Conservation (phyloP, 2,797 vertebrate genomes). For the Pangasius djambal region DNA sequence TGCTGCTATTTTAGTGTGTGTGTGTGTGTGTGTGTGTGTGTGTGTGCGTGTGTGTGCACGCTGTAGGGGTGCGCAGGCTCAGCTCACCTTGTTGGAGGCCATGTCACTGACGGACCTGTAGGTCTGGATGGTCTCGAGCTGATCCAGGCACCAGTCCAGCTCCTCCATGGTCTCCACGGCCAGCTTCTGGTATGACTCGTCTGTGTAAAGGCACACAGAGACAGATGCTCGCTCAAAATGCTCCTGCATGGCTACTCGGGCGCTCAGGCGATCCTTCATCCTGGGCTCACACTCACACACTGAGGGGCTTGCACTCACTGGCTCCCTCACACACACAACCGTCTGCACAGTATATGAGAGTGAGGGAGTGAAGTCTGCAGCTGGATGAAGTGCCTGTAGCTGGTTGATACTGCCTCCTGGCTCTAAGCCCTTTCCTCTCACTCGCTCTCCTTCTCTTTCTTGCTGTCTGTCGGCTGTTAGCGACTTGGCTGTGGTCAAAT, state of each 20-base stretch:
- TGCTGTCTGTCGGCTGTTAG: conserved; percentile 31
- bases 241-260: conserved; percentile 65
- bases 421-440: conserved; percentile 42
- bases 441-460: conserved; percentile 32
- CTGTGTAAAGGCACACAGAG: conserved; percentile 86
- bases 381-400: conserved; percentile 40
- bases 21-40: neutral
- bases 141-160: conserved; percentile 97
- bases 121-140: conserved; percentile 97
- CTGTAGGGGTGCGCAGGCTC: conserved; percentile 23
- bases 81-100: conserved; percentile 96
- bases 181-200: conserved; percentile 96
- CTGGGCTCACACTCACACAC: conserved; percentile 63
- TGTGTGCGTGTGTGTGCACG: neutral
- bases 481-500: conserved; percentile 38
- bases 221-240: conserved; percentile 82
- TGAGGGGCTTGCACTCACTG: conserved; percentile 40
- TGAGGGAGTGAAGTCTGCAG: conserved; percentile 39
- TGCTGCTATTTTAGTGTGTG: neutral
- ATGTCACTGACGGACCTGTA: conserved; percentile 98
- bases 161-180: conserved; percentile 97
- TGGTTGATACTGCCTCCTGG: conserved; percentile 48
- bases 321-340: conserved; percentile 30
- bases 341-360: conserved; percentile 32
- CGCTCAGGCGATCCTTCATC: conserved; percentile 81